Conservation (phyloP, 2,797 vertebrate genomes). For the Alauda arvensis region DNA sequence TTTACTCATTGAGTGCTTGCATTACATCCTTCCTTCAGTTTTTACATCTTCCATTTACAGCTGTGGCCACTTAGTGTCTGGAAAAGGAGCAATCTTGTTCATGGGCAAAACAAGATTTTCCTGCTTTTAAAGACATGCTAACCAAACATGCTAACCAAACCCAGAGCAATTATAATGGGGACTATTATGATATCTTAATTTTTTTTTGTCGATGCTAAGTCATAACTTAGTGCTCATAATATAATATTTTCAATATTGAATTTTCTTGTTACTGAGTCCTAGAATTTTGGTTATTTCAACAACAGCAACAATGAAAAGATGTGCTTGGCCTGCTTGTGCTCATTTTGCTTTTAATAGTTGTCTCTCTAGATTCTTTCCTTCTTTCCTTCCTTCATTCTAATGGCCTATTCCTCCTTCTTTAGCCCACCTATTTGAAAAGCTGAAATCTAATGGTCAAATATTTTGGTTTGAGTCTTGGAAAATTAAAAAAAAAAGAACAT, state of each 20-base stretch:
- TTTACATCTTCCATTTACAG: neutral
- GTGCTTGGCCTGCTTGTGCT: neutral
- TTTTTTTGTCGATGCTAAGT: neutral
- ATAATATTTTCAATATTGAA: neutral
- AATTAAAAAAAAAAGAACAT: neutral
- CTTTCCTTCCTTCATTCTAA: neutral
- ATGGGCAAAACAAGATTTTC: neutral
- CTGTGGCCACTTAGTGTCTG: neutral
- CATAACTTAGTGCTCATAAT: neutral
- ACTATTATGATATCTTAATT: fast-evolving
- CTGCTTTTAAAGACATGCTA: neutral
- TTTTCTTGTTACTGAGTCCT: neutral
- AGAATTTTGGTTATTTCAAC: neutral
- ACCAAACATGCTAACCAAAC: neutral
- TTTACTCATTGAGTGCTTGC: neutral
- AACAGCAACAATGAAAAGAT: neutral
- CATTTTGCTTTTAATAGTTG: neutral
- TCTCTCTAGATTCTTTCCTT: neutral
- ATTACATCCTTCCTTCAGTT: neutral
- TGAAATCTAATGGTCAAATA: neutral
- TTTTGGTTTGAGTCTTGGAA: neutral
- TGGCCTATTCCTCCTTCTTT: neutral
- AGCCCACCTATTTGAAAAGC: neutral
- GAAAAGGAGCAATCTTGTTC: neutral
- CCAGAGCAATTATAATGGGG: neutral